Percentiles rank a stretch among this genome's conserved stretches.
These are phyloP conservation scores for Eunapius fragilis DNA, from an alignment of 37 sponge, comb jelly and placozoan genomes.

Conservation along the genomic window DNA sequence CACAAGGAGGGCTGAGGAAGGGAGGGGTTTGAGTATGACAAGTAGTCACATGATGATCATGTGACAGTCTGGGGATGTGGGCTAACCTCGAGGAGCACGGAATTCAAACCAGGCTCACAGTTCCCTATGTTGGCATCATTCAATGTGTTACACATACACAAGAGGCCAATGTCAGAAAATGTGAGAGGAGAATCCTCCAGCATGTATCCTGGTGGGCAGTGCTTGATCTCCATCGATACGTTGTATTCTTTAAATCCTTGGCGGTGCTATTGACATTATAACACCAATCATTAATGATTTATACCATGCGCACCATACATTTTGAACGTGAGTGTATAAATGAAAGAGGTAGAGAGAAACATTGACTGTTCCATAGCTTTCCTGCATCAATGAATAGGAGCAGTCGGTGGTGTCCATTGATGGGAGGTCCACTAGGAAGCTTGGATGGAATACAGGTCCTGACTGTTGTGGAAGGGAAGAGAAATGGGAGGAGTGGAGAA, in stretches of 20 bases:
- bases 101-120: neutral
- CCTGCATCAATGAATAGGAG: neutral
- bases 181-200: neutral
- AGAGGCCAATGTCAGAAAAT: neutral
- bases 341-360: neutral
- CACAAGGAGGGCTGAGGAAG: conserved; percentile 26
- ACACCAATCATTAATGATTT: neutral
- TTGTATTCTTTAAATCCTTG: no score
- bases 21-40: no score
- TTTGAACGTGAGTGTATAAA: no score
- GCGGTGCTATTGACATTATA: no score
- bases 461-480: neutral
- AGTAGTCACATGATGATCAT: neutral
- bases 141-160: neutral
- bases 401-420: neutral
- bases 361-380: neutral
- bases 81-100: neutral
- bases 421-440: neutral
- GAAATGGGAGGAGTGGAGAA: neutral
- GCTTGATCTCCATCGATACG: neutral
- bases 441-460: neutral
- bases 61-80: neutral
- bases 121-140: neutral
- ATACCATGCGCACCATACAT: no score
- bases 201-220: conserved; percentile 18